These are phyloP conservation scores for Drosophila saltans DNA, from an alignment of 1,140 invertebrate genomes.

Conservation along the genomic window DNA sequence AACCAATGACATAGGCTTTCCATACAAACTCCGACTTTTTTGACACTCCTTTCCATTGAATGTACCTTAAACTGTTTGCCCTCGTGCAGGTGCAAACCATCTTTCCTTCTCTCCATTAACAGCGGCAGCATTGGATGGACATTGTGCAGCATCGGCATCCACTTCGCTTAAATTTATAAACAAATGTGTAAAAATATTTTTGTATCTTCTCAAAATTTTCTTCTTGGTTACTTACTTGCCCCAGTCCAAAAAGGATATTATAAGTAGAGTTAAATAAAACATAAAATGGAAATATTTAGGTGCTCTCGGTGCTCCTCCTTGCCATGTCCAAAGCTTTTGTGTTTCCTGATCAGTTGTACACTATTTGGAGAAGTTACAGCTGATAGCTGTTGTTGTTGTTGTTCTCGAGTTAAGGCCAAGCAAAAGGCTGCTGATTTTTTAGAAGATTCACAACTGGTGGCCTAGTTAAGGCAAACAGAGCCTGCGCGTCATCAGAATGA, in stretches of 20 bases:
- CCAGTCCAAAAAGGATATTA: constrained; percentile 82
- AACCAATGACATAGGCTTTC: too few species aligned
- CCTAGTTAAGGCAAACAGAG: constrained; percentile 45
- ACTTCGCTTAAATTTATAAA: constrained; percentile 81
- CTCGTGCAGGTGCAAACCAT: too few species aligned
- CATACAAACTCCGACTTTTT: too few species aligned
- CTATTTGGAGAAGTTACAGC: constrained; percentile 17
- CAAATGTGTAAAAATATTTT: constrained; percentile 39
- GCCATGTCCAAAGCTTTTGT: constrained; percentile 86
- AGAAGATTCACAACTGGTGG: constrained; percentile 28
- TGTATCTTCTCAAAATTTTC: background rate
- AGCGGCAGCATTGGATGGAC: constrained; percentile 66
- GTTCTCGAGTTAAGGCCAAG: constrained; percentile 34
- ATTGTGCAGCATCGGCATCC: constrained; percentile 70
- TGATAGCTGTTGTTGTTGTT: constrained; percentile 23
- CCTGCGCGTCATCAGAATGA: constrained; percentile 68
- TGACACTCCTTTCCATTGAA: too few species aligned
- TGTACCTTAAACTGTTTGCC: too few species aligned
- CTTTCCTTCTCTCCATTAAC: constrained; percentile 64
- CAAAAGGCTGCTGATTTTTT: constrained; percentile 32
- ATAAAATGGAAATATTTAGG: constrained; percentile 83
- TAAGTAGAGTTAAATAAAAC: constrained; percentile 62
- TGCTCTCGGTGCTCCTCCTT: constrained; percentile 68
- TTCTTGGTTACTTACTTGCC: constrained; percentile 80
- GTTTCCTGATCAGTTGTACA: constrained; percentile 61